Conservation (phyloP, 2,113 vertebrate species). For the Cryptotis parvus region DNA sequence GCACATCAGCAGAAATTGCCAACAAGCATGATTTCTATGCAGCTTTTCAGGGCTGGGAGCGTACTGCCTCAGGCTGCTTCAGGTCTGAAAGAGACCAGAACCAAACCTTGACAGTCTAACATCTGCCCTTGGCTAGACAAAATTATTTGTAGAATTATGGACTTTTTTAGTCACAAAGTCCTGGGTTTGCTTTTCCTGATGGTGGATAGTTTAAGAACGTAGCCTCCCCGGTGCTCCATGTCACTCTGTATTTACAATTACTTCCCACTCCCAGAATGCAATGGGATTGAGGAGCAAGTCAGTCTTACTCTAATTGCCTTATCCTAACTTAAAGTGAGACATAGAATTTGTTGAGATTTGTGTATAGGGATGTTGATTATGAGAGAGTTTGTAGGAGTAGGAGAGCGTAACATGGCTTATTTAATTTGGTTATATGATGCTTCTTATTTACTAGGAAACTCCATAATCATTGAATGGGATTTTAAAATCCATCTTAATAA, state of each 20-base stretch:
- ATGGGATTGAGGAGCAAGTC: not conserved
- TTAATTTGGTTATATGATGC: not conserved
- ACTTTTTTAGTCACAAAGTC: conserved; percentile 27
- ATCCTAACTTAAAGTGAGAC: conserved; percentile 37
- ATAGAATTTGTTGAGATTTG: conserved; percentile 34
- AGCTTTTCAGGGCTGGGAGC: conserved; percentile 69
- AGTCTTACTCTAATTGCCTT: not conserved
- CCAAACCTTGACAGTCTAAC: conserved; percentile 21
- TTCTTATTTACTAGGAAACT: conserved; percentile 19
- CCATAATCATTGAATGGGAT: not conserved
- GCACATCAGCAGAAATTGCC: conserved; percentile 86
- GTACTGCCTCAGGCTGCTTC: conserved; percentile 77
- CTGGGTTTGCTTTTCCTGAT: not conserved
- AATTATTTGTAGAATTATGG: conserved; percentile 45
- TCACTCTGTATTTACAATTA: not conserved
- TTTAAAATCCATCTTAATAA: conserved; percentile 16
- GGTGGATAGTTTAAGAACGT: conserved; percentile 18
- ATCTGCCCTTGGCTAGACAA: conserved; percentile 57
- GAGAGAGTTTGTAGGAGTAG: conserved; percentile 19
- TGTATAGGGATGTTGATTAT: not conserved
- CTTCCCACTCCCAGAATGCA: not conserved
- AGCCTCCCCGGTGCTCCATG: not conserved
- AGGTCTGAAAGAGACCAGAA: conserved; percentile 59
- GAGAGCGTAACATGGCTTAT: not conserved
- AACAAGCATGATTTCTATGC: conserved; percentile 85